Conservation (phyloP, 1,140 invertebrate species). For the Drosophila albomicans region DNA sequence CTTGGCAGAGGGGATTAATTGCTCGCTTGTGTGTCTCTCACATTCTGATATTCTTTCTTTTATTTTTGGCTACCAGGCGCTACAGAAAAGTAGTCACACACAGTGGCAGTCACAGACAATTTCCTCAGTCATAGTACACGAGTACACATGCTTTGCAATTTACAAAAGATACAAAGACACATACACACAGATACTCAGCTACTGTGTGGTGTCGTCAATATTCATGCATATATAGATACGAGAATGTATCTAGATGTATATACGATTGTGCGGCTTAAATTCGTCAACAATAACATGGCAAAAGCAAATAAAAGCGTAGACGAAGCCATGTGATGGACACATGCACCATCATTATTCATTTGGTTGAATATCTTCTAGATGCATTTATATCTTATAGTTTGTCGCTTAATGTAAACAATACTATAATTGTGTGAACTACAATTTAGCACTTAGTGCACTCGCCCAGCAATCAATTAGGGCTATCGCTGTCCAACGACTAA, state of each 20-base stretch:
- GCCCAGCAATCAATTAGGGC: conserved; percentile 19
- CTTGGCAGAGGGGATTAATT: conserved; percentile 19
- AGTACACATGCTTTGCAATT: conserved; percentile 23
- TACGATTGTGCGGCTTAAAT: conserved; percentile 42
- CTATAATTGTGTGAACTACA: conserved; percentile 10
- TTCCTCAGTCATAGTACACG: neutral
- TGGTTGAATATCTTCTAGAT: conserved; percentile 37
- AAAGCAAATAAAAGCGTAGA: conserved; percentile 53
- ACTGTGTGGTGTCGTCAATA: conserved; percentile 39
- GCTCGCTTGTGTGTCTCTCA: conserved; percentile 37
- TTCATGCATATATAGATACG: conserved; percentile 20
- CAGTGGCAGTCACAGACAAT: neutral
- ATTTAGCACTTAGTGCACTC: conserved; percentile 9
- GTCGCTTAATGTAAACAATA: conserved; percentile 12
- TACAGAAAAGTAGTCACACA: conserved; percentile 29
- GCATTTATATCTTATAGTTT: conserved; percentile 30
- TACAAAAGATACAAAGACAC: conserved; percentile 21
- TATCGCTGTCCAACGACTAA: conserved; percentile 10
- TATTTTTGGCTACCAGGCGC: conserved; percentile 60
- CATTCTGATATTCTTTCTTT: conserved; percentile 33
- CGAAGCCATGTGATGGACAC: conserved; percentile 34
- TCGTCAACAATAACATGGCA: conserved; percentile 53
- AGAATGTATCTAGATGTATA: conserved; percentile 11
- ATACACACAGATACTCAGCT: conserved; percentile 1
- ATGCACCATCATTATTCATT: conserved; percentile 25